These are phyloP conservation scores for Patella depressa DNA, from an alignment of 2,888 invertebrate genomes.

Conservation along the genomic window DNA sequence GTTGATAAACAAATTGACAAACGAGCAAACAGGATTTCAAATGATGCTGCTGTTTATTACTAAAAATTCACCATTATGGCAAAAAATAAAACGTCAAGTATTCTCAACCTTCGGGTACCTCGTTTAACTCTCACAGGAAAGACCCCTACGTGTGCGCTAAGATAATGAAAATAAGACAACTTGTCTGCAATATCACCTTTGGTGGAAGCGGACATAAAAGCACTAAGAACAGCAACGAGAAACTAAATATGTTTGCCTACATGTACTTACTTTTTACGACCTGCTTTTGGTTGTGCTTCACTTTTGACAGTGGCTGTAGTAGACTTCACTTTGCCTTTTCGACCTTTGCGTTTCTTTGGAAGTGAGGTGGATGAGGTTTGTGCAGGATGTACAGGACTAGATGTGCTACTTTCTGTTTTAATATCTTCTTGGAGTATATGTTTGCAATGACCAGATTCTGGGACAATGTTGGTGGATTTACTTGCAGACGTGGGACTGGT, in stretches of 20 bases:
- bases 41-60: too few species aligned
- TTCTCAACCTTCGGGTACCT: too few species aligned
- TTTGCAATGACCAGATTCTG: slow-evolving; percentile 18
- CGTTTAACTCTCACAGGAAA: too few species aligned
- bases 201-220: too few species aligned
- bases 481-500: not conserved
- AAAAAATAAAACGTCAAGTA: too few species aligned
- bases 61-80: too few species aligned
- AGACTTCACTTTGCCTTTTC: slow-evolving; percentile 29
- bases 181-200: too few species aligned
- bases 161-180: too few species aligned
- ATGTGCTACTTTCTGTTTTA: slow-evolving; percentile 1
- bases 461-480: not conserved
- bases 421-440: slow-evolving; percentile 16
- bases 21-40: too few species aligned
- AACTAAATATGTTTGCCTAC: not conserved
- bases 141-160: too few species aligned
- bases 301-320: slow-evolving; percentile 6
- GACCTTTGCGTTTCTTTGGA: slow-evolving; percentile 34
- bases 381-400: slow-evolving; percentile 21
- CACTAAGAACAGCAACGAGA: too few species aligned
- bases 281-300: slow-evolving; percentile 36
- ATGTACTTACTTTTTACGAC: slow-evolving; percentile 50
- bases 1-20: too few species aligned
- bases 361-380: not conserved